phyloP scores from a whole-genome alignment of 2,113 vertebrate genomes.

The Nycticorax nycticorax region DNA sequence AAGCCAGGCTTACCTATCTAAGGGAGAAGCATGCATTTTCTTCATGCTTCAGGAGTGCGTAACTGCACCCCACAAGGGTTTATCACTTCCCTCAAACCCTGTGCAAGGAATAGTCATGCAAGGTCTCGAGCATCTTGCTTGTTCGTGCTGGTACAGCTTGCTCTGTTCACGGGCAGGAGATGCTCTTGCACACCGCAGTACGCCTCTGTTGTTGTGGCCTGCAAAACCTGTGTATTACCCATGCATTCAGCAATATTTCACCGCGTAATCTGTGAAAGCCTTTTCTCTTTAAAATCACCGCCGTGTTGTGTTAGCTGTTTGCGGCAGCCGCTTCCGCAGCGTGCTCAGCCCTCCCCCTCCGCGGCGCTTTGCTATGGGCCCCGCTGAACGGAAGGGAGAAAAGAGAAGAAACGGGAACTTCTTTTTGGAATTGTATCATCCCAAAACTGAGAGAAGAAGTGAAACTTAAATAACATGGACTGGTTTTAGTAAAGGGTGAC shows the following conservation, averaged over 20 bases:
- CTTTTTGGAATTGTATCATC: background rate
- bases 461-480: background rate
- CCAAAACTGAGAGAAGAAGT: conserved; percentile 46
- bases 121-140: background rate
- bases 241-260: fast-evolving
- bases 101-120: background rate
- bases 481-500: background rate
- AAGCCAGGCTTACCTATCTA: background rate
- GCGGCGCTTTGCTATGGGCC: background rate
- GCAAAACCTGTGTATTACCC: background rate
- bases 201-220: background rate
- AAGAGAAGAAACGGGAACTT: conserved; percentile 5
- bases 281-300: background rate
- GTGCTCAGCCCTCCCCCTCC: fast-evolving
- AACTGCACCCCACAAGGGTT: background rate
- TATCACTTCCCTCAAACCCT: background rate
- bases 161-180: background rate
- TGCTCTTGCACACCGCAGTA: background rate
- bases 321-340: fast-evolving
- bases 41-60: background rate
- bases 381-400: background rate
- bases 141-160: background rate
- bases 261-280: background rate
- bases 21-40: background rate
- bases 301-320: too few relatives aligned